phyloP scores from a whole-genome alignment of 2,113 vertebrate species.

The Ahaetulla prasina region DNA sequence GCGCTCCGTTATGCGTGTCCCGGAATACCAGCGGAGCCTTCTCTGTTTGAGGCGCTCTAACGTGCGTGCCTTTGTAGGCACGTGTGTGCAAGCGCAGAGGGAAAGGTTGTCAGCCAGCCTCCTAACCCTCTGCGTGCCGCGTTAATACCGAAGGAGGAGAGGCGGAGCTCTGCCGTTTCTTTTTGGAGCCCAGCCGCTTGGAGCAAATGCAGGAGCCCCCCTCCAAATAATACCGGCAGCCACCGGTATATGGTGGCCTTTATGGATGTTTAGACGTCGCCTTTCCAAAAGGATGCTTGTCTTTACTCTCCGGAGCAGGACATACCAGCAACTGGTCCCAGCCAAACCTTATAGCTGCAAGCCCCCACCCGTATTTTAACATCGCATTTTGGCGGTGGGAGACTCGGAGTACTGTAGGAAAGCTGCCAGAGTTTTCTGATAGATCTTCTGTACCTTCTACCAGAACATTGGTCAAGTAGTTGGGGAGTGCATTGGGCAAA shows the following conservation, averaged over 20 bases:
- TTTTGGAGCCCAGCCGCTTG: background rate
- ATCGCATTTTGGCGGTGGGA: too few species aligned
- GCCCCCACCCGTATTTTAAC: background rate
- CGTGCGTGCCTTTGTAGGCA: background rate
- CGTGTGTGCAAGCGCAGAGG: background rate
- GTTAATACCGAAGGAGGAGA: background rate
- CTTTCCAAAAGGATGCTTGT: background rate
- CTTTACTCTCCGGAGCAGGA: background rate
- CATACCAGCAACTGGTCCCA: background rate
- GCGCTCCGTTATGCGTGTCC: slow-evolving; percentile 36
- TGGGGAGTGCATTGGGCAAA: background rate
- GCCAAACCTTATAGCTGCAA: background rate
- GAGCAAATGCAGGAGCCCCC: background rate
- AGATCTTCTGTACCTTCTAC: background rate
- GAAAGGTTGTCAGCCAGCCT: slow-evolving; percentile 52
- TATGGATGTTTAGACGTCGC: background rate
- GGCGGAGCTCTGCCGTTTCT: background rate
- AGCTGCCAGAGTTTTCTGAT: background rate
- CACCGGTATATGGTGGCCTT: background rate
- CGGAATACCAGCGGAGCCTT: background rate
- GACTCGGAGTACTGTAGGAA: background rate
- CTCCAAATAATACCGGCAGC: too few species aligned
- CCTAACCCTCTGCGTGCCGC: background rate
- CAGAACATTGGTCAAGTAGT: background rate
- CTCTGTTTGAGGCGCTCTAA: background rate